Evolutionary conservation across 2,797 vertebrate genomes (phyloP), one percentile per base, ranked within the genome.

Genomic region (Neosalanx taihuensis): DNA sequence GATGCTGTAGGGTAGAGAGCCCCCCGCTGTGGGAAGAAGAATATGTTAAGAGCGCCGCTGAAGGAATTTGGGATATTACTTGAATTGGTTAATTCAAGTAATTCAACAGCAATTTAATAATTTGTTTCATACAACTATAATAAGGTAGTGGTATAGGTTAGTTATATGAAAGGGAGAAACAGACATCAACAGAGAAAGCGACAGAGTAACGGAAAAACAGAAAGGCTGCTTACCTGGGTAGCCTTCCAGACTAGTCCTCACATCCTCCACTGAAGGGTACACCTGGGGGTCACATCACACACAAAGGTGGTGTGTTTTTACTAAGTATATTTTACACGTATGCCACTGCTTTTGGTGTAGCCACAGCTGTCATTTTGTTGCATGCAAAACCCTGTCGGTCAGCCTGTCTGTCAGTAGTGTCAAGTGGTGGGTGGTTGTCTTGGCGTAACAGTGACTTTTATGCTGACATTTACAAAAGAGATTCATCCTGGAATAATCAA

Each of bases 211-310:
- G 17, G 12, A 33, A 30, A 31, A 31, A n/a, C 4, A 62, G 60
- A 37, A 46, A 46, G 10, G 41, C 31, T 20, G 7, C 78, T 88
- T 89, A 99, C 97, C 98, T 61, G 97, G 98, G 81, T 97, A 99
- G 10, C 97, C 98, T 89, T 99, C 96, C 84, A 99, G 92, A 88
- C 97, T 99, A 31, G 90, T 96, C 72, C 98, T 93, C 76, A 99
- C 97, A 53, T 99, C 96, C 63, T 95, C 93, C 72, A 99, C 97
- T 57, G 95, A 95, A 15, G 98, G 96, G 86, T 98, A 99, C 74
- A 99, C 81, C 97, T 99, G n/a, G 51, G 26, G 51, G 17, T 51
- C 20, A 62, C 23, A 46, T 5, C 49, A 53, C 26, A 31, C 49
- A 53, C n/a, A 69, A n/a, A 59, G 29, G 56, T 12, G 7, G 41